These are phyloP conservation scores for Struthidea cinerea DNA, from an alignment of 2,113 vertebrate genomes.

Conservation along the genomic window DNA sequence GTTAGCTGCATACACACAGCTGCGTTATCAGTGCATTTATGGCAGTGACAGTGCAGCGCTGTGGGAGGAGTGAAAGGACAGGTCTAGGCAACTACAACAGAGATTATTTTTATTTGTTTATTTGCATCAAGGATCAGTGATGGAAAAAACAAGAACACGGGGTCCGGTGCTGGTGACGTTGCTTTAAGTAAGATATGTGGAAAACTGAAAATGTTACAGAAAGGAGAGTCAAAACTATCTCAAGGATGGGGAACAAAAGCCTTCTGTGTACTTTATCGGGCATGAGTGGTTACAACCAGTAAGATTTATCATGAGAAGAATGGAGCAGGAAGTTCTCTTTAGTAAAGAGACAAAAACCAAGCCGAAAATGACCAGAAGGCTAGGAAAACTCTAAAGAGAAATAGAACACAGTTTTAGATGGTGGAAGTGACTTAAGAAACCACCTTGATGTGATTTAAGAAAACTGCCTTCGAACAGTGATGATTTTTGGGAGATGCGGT, in stretches of 20 bases:
- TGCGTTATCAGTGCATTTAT: not conserved
- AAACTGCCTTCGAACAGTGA: fast-evolving
- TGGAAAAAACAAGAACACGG: not conserved
- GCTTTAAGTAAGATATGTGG: not conserved
- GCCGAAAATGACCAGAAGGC: not conserved
- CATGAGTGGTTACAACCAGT: not conserved
- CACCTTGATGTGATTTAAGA: not conserved
- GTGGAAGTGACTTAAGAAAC: not conserved
- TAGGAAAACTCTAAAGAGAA: not conserved
- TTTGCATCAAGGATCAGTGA: not conserved
- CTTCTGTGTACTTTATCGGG: not conserved
- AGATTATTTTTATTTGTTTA: not conserved
- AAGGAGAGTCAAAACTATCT: not conserved
- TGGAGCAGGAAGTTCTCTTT: not conserved
- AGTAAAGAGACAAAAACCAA: not conserved
- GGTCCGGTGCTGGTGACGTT: not conserved
- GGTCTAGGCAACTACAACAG: not conserved
- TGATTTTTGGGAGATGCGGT: fast-evolving
- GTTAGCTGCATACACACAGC: fast-evolving
- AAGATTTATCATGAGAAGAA: not conserved
- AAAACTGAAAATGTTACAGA: not conserved
- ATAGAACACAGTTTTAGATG: fast-evolving
- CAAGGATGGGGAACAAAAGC: not conserved
- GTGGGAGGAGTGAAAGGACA: not conserved
- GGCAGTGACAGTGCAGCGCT: not conserved